Conservation (phyloP, 2,888 invertebrate species). For the Tenthredo amoena region DNA sequence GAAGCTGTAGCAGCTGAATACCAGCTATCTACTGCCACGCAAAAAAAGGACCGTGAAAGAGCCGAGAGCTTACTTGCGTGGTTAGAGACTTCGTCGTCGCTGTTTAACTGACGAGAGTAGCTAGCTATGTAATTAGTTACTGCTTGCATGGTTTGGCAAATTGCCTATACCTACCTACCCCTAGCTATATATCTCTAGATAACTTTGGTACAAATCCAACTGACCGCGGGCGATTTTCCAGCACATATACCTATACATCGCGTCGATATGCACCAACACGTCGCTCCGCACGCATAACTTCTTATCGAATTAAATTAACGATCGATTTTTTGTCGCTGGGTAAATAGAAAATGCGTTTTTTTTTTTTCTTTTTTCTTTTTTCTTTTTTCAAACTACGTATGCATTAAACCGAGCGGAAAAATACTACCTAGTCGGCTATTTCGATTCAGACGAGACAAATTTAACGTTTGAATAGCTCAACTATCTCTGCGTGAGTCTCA, state of each 20-base stretch:
- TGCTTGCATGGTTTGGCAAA: constrained; percentile 1
- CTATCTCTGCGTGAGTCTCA: background rate
- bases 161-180: background rate
- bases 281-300: background rate
- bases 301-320: background rate
- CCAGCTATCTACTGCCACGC: no score
- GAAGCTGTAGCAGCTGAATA: background rate
- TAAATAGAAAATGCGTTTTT: background rate
- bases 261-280: background rate
- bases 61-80: background rate
- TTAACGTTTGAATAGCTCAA: background rate
- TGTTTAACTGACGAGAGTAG: background rate
- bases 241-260: background rate
- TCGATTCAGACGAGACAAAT: background rate
- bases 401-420: background rate
- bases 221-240: background rate
- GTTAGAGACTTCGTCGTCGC: background rate
- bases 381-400: no score
- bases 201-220: constrained; percentile 19
- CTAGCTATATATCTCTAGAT: background rate
- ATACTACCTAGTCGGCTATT: background rate
- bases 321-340: background rate
- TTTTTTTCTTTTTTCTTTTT: background rate
- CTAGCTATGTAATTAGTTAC: background rate
- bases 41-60: background rate